Conservation (phyloP, 2,888 invertebrate species). For the Formica aserva region DNA sequence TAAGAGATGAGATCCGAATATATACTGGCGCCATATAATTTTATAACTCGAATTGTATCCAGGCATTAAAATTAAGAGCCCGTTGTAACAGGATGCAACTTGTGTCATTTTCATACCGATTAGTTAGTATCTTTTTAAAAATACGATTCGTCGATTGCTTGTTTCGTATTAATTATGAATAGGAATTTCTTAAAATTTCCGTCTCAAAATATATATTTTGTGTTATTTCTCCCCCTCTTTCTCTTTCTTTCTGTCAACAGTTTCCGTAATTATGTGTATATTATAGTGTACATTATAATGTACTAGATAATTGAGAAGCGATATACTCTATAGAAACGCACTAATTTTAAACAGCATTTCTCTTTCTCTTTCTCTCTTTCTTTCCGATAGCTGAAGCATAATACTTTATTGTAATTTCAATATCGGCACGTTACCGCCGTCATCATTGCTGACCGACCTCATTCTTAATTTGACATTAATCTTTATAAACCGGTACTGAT, state of each 20-base stretch:
- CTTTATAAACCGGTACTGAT: constrained; percentile 18
- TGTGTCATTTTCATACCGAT: background rate
- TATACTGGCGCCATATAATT: background rate
- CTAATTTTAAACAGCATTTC: background rate
- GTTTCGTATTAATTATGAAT: background rate
- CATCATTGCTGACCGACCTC: background rate
- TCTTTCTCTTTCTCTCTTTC: too few species aligned
- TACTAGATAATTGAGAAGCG: background rate
- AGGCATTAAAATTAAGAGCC: background rate
- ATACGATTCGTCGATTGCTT: background rate
- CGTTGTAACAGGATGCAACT: background rate
- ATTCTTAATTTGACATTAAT: constrained; percentile 41
- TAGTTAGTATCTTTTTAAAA: background rate
- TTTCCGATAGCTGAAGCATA: background rate
- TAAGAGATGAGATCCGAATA: background rate
- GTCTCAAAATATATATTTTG: background rate
- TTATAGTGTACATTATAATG: background rate
- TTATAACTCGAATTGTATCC: too few species aligned
- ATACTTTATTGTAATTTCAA: constrained; percentile 11
- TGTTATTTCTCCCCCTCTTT: background rate
- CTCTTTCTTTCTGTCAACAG: background rate
- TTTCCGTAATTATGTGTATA: background rate
- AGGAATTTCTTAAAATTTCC: background rate
- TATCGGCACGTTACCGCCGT: background rate
- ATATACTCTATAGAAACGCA: background rate